Conservation (phyloP, 1,140 invertebrate genomes). For the Homalodisca vitripennis region DNA sequence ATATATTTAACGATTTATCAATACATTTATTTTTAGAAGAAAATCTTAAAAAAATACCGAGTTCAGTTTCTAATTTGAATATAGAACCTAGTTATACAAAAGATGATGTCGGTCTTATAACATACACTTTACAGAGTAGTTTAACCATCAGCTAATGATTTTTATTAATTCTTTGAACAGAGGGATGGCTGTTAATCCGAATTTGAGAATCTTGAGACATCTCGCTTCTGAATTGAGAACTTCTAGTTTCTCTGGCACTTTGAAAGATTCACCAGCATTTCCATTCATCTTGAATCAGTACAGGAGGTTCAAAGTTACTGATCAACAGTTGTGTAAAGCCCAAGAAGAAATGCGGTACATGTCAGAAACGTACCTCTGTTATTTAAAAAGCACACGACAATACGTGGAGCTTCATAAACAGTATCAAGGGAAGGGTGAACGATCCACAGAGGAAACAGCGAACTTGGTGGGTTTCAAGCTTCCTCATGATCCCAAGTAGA, state of each 20-base stretch:
- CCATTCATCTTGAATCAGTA: conserved; percentile 70
- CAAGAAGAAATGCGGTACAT: conserved; percentile 69
- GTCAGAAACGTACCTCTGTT: conserved; percentile 72
- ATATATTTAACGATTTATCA: conserved; percentile 71
- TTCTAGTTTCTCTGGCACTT: conserved; percentile 50
- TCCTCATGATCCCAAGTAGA: conserved; percentile 72
- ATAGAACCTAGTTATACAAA: conserved; percentile 56
- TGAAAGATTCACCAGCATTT: conserved; percentile 59
- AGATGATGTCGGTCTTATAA: conserved; percentile 59
- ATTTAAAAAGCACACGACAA: conserved; percentile 63
- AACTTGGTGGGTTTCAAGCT: conserved; percentile 81
- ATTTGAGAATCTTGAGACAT: conserved; percentile 36
- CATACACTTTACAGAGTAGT: conserved; percentile 35
- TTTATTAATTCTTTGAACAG: neutral
- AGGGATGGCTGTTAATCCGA: conserved; percentile 39
- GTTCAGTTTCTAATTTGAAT: conserved; percentile 57
- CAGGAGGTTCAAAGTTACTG: conserved; percentile 70
- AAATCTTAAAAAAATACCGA: conserved; percentile 49
- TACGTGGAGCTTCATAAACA: conserved; percentile 67
- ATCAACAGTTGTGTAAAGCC: conserved; percentile 76
- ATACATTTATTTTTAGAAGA: conserved; percentile 58
- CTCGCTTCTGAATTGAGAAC: conserved; percentile 60
- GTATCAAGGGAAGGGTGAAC: conserved; percentile 74
- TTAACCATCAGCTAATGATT: neutral
- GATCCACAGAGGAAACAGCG: conserved; percentile 72